These are phyloP conservation scores for Saimiri boliviensis DNA, from an alignment of 2,113 vertebrate genomes.

Conservation along the genomic window DNA sequence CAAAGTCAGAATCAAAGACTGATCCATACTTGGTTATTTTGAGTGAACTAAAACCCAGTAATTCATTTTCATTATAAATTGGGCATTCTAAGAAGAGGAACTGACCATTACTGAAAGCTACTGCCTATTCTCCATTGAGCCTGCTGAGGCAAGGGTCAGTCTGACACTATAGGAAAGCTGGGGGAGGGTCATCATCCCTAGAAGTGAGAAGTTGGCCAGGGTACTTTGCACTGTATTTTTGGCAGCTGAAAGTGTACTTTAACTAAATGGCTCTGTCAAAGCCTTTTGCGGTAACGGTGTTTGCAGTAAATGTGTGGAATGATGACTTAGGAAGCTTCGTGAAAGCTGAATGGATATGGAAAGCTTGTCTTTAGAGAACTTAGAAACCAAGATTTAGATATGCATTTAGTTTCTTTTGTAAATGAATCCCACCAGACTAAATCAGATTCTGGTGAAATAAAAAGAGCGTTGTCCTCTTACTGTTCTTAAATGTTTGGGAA, in stretches of 20 bases:
- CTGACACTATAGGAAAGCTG: constrained; percentile 46
- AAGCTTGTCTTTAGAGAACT: constrained; percentile 17
- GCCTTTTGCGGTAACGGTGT: constrained; percentile 15
- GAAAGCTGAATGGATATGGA: constrained; percentile 23
- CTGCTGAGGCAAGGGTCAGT: constrained; percentile 47
- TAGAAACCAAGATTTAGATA: not conserved
- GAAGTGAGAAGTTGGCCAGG: not conserved
- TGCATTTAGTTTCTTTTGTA: not conserved
- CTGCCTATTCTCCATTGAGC: constrained; percentile 67
- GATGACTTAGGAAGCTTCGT: constrained; percentile 26
- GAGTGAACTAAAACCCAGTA: constrained; percentile 72
- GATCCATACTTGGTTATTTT: constrained; percentile 82
- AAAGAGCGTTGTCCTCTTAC: not conserved
- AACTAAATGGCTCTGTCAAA: constrained; percentile 49
- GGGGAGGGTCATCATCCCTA: not conserved
- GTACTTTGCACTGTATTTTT: constrained; percentile 40
- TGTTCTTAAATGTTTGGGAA: not conserved
- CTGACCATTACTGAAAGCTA: constrained; percentile 71
- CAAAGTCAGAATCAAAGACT: constrained; percentile 81
- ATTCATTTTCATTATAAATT: constrained; percentile 81
- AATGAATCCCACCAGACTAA: not conserved
- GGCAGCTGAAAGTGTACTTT: constrained; percentile 36
- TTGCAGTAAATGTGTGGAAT: not conserved
- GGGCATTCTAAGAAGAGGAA: constrained; percentile 65
- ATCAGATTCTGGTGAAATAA: not conserved